Evolutionary conservation across 2,113 vertebrate genomes (phyloP).

Genomic region (Sialia sialis): DNA sequence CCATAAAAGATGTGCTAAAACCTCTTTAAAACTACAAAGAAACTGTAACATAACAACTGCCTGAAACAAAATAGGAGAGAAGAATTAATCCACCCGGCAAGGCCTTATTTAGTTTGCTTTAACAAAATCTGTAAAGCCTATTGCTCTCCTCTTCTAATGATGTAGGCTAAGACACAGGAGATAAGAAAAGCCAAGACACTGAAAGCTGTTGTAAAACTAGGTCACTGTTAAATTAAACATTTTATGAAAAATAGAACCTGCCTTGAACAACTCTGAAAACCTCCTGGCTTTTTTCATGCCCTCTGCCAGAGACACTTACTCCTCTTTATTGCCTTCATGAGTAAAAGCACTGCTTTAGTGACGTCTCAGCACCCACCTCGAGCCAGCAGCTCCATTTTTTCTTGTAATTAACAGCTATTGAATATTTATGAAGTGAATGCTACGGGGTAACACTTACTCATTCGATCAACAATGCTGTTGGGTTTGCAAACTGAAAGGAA

Average conservation of each 20-base stretch:
- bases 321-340: not conserved
- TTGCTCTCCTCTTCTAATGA: constrained; percentile 34
- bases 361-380: accelerated
- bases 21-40: constrained; percentile 2
- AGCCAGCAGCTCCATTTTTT: not conserved
- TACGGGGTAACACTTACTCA: not conserved
- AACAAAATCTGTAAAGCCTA: constrained; percentile 20
- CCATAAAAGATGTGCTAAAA: not conserved
- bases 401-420: constrained; percentile 25
- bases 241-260: constrained; percentile 35
- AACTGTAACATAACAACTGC: not conserved
- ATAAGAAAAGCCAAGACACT: constrained; percentile 25
- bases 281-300: not conserved
- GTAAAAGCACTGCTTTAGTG: not conserved
- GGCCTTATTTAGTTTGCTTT: constrained; percentile 1
- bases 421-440: constrained; percentile 26
- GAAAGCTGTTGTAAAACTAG: constrained; percentile 47
- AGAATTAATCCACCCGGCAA: constrained; percentile 10
- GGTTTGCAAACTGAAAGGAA: not conserved
- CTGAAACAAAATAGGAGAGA: constrained; percentile 3
- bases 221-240: constrained; percentile 60
- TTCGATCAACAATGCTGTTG: not conserved
- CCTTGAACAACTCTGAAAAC: constrained; percentile 12
- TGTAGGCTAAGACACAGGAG: constrained; percentile 44
- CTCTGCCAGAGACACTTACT: not conserved